Conservation (phyloP, 2,888 invertebrate genomes). For the Agrotis segetum region DNA sequence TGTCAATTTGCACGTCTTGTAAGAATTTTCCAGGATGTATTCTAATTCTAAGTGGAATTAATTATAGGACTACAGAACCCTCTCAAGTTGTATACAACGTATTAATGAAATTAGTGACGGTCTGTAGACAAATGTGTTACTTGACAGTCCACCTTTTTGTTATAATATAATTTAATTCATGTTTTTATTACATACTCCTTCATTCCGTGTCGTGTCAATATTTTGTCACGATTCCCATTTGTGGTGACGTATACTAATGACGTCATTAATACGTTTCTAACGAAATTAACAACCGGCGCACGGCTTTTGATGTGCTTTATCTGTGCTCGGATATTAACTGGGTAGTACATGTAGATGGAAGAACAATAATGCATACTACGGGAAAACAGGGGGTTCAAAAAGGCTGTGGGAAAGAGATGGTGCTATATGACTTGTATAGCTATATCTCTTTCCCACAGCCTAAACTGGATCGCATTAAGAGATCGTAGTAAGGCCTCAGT, state of each 20-base stretch:
- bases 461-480: too few species aligned
- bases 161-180: slow-evolving; percentile 83
- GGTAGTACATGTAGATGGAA: slow-evolving; percentile 69
- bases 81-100: slow-evolving; percentile 70
- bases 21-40: not conserved
- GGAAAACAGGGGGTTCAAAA: slow-evolving; percentile 40
- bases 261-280: slow-evolving; percentile 87
- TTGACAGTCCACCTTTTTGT: slow-evolving; percentile 82
- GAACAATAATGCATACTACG: slow-evolving; percentile 75
- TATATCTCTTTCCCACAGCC: too few species aligned
- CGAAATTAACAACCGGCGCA: slow-evolving; percentile 83
- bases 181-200: slow-evolving; percentile 77
- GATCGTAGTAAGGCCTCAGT: too few species aligned
- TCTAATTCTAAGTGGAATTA: slow-evolving; percentile 3
- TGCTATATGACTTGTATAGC: too few species aligned
- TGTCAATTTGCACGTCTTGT: not conserved
- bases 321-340: slow-evolving; percentile 69
- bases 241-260: slow-evolving; percentile 86
- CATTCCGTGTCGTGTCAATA: slow-evolving; percentile 84
- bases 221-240: slow-evolving; percentile 90
- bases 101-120: slow-evolving; percentile 87
- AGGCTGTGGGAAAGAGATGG: too few species aligned
- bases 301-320: slow-evolving; percentile 84
- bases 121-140: slow-evolving; percentile 83
- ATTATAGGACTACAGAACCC: slow-evolving; percentile 68